Evolutionary conservation across 1,140 invertebrate species (phyloP).

Genomic region (Schlechtendalia chinensis): DNA sequence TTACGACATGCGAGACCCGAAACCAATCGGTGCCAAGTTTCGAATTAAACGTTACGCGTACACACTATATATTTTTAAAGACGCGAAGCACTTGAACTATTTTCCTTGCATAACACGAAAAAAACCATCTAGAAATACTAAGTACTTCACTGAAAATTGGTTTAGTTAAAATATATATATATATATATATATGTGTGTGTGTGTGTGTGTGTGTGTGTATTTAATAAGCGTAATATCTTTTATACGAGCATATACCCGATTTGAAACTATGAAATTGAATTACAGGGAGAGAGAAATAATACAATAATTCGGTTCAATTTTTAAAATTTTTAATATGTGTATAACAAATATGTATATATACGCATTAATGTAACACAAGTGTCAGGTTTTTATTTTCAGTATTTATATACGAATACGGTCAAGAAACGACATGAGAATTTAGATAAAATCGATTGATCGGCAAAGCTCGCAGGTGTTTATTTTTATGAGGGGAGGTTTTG

Average conservation of each 20-base stretch:
- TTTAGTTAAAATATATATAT: not conserved
- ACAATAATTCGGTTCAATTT: not conserved
- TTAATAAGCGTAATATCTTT: not conserved
- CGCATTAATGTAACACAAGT: too few species aligned
- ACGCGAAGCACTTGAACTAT: not conserved
- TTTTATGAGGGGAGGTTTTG: too few species aligned
- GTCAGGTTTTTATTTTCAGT: too few species aligned
- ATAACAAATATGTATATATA: not conserved
- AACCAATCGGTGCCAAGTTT: constrained; percentile 35
- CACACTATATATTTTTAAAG: constrained; percentile 5
- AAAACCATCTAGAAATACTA: not conserved
- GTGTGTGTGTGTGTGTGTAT: too few species aligned
- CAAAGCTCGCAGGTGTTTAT: too few species aligned
- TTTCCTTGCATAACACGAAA: not conserved
- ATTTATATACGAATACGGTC: too few species aligned
- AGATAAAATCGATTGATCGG: too few species aligned
- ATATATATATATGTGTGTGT: too few species aligned
- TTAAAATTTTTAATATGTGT: not conserved
- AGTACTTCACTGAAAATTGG: constrained; percentile 12
- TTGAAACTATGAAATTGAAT: not conserved
- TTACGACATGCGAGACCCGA: constrained; percentile 38
- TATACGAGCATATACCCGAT: not conserved
- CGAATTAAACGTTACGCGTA: constrained; percentile 28
- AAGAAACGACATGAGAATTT: too few species aligned
- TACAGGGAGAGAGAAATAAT: not conserved